Base-by-base conservation (phyloP, 2,888 invertebrate species). In the Patella depressa region DNA sequence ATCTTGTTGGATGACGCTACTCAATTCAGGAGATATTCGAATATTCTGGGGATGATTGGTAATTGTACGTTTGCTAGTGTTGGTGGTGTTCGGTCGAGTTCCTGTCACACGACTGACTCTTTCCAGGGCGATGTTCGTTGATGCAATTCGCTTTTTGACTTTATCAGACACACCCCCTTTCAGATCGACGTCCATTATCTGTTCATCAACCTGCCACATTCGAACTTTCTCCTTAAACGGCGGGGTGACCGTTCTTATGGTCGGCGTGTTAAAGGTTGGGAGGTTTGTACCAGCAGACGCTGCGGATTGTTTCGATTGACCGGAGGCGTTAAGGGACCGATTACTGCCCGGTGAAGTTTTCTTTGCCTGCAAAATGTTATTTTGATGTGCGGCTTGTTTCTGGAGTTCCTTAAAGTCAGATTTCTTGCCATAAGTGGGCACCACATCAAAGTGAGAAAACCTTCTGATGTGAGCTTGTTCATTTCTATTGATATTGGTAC, bases 11-110 rank as follows among this genome's bases (percentile, higher is more conserved):
- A 90, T 89, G 5, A 89, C 86, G 24, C 81, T 76, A 77, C 87
- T 87, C 2, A 90, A 83, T 69, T 88, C 85, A 1, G 90, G 89
- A 4, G 90, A 88, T 17, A 90, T 88, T 34, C 88, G 81, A 76
- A 90, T 84, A 45, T 83, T 82, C 74, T 90, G 89, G 7, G 86
- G 85, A 34, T 88, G 88, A 75, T 84, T 82, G 29, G 88, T 88
- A 73, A 84, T 78, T 29, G 80, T 78, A 55, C 86, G 80, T 77
- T 84, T 89, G 76, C 88, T 88, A 5, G 88, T 86, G 14, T 83
- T 85, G 2, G 84, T 83, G 74, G 83, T 84, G 54, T 80, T 86
- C 87, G 11, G 78, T 53, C 3, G 83, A 81, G 1, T 86, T 86
- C 0, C 76, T 71, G 14, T 78, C 79, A n/a, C 86, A 84, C 65